phyloP scores from a whole-genome alignment of 92 coral and sea anemone genomes.

The Zoanthus sociatus region DNA sequence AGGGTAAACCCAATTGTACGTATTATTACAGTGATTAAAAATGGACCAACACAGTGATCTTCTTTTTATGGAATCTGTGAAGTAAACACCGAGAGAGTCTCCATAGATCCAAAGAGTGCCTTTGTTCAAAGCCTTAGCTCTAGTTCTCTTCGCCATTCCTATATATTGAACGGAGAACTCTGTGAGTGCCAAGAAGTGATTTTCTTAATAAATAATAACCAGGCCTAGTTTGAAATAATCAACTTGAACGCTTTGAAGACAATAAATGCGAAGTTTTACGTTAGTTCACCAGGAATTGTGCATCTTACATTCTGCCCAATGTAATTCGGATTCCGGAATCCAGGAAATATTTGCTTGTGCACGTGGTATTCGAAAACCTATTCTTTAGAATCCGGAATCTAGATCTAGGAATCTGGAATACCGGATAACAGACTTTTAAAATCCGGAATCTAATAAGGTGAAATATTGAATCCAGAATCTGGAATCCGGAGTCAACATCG shows the following conservation, averaged over 20 bases:
- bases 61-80: conserved; percentile 53
- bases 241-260: neutral
- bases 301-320: too few relatives aligned
- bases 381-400: too few relatives aligned
- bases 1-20: conserved; percentile 73
- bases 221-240: neutral
- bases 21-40: conserved; percentile 55
- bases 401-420: too few relatives aligned
- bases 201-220: neutral
- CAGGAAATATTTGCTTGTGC: too few relatives aligned
- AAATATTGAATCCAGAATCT: too few relatives aligned
- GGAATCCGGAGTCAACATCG: too few relatives aligned
- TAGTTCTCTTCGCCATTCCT: neutral
- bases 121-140: conserved; percentile 7
- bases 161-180: neutral
- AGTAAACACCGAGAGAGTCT: conserved; percentile 64
- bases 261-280: too few relatives aligned
- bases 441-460: too few relatives aligned
- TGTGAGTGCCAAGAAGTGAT: neutral
- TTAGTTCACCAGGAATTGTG: too few relatives aligned
- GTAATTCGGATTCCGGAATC: too few relatives aligned
- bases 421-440: too few relatives aligned
- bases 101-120: conserved; percentile 68
- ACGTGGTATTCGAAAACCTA: too few relatives aligned
- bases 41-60: conserved; percentile 50